Conservation (phyloP, 2,113 vertebrate species). For the Haemorhous mexicanus region DNA sequence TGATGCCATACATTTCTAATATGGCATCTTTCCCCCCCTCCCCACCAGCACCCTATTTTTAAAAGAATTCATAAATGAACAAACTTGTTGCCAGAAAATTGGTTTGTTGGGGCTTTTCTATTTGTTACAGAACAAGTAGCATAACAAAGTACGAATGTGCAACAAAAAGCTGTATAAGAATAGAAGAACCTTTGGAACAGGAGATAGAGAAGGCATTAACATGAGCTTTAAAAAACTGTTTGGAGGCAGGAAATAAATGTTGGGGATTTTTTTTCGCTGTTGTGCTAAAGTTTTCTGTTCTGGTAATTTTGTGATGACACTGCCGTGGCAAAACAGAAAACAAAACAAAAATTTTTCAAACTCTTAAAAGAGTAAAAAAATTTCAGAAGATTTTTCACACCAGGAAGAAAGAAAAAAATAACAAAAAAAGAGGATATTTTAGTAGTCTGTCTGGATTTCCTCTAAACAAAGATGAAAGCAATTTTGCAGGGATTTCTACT, state of each 20-base stretch:
- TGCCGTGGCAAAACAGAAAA: background rate
- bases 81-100: background rate
- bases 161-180: background rate
- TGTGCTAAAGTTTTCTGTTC: background rate
- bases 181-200: background rate
- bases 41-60: background rate
- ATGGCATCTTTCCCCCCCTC: background rate
- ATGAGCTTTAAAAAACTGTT: background rate
- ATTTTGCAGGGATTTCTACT: background rate
- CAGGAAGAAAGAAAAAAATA: background rate
- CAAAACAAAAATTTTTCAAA: slow-evolving; percentile 32
- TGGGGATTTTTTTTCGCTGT: background rate
- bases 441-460: slow-evolving; percentile 51
- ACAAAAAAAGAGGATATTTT: background rate
- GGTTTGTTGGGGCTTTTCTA: background rate
- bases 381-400: background rate
- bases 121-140: background rate
- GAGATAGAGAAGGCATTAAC: background rate
- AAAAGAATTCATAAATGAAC: background rate
- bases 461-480: slow-evolving; percentile 52
- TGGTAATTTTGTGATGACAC: background rate
- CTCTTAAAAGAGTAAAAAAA: slow-evolving; percentile 36
- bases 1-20: background rate
- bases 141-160: background rate
- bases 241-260: background rate